Base-by-base conservation (phyloP, 2,797 vertebrate genomes). In the Ctenochaetus hawaiiensis region DNA sequence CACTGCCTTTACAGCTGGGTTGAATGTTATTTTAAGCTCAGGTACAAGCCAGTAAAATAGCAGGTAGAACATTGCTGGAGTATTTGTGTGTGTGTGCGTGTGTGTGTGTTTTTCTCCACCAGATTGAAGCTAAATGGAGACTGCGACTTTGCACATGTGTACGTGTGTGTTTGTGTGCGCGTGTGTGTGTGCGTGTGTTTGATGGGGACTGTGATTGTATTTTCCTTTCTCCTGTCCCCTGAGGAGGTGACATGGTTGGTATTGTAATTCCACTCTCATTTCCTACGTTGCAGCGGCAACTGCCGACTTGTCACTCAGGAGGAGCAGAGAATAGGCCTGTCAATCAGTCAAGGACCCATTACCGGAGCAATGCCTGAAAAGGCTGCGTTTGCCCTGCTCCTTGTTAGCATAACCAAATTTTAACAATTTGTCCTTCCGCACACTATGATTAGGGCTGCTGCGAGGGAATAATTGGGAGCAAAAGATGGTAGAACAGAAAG, bases 261-360 rank as follows among this genome's bases (percentile, higher is more conserved):
- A 95, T 95, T 95, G 92, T 94, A 94, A 95, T 94, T 94, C 93
- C 93, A 92, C 92, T 94, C 92, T 93, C 93, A 94, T 94, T 94
- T 94, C 91, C 94, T 85, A 81, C 83, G 77, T 85, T 77, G 78
- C 87, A 78, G 83, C 69, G 80, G 89, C 73, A 85, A 92, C 91
- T 85, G 89, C 84, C 61, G 86, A 73, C 91, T 92, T 94, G 94
- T 94, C 93, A 94, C 88, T 94, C 94, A 93, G 79, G 84, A 85
- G 82, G 73, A 81, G 78, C 80, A 88, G 87, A 95, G 93, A 94
- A 94, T 91, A 74, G 89, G 79, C 73, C 90, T 92, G 93, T 92
- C 94, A 95, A 92, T 95, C 94, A 95, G 87, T 90, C 88, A 85
- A 82, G 78, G 87, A 83, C 56, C 91, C 87, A 91, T 94, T 94